Conservation (phyloP, 2,888 invertebrate species). For the Cosmopolites sordidus region DNA sequence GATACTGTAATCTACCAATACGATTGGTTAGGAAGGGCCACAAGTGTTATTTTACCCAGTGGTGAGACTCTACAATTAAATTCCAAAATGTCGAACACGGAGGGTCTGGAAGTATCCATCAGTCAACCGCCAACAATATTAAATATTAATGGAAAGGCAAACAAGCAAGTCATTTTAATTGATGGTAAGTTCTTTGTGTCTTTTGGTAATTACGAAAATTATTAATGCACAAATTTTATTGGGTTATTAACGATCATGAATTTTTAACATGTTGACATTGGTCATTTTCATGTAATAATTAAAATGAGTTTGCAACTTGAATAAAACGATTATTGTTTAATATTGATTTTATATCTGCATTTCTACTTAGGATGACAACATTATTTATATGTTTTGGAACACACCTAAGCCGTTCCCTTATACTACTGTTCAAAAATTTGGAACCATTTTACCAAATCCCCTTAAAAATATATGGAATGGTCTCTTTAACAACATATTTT, state of each 20-base stretch:
- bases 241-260: neutral
- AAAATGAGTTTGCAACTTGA: too few species aligned
- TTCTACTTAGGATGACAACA: too few species aligned
- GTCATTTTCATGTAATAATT: too few species aligned
- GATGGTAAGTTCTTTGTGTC: slow-evolving; percentile 46
- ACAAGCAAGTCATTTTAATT: slow-evolving; percentile 53
- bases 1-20: slow-evolving; percentile 89
- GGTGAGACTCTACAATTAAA: slow-evolving; percentile 81
- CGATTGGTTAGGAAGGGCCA: slow-evolving; percentile 82
- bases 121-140: slow-evolving; percentile 44
- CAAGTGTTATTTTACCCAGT: slow-evolving; percentile 82
- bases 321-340: too few species aligned
- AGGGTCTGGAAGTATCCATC: slow-evolving; percentile 72
- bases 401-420: too few species aligned
- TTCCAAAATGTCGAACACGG: slow-evolving; percentile 72
- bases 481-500: too few species aligned
- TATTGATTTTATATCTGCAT: too few species aligned
- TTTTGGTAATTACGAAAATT: neutral
- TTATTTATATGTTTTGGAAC: too few species aligned
- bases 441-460: too few species aligned
- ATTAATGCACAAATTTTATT: neutral
- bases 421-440: too few species aligned
- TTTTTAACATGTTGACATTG: too few species aligned
- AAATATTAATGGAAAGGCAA: slow-evolving; percentile 47
- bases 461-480: too few species aligned